phyloP scores from a whole-genome alignment of 2,888 invertebrate genomes.

The Pheosia gnoma region DNA sequence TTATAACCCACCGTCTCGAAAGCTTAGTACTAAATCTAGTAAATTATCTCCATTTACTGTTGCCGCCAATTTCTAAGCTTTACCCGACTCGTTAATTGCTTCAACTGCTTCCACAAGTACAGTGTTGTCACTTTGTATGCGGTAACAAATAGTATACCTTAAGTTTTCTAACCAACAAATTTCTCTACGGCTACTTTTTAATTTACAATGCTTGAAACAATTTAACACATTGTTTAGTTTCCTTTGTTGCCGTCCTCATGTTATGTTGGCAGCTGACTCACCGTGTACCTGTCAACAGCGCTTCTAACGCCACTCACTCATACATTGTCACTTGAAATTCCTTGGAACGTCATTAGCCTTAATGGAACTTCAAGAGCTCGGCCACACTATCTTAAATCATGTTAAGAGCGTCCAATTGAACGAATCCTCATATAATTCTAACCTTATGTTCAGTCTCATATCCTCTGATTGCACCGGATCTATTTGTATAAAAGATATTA shows the following conservation, averaged over 20 bases:
- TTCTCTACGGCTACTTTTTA: conserved; percentile 14
- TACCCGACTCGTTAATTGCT: conserved; percentile 49
- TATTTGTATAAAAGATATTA: conserved; percentile 40
- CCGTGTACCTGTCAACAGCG: conserved; percentile 73
- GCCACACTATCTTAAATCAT: conserved; percentile 58
- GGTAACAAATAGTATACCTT: conserved; percentile 25
- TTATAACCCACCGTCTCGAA: conserved; percentile 59
- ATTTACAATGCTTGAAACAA: conserved; percentile 22
- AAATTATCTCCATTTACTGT: conserved; percentile 57
- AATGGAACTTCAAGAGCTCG: conserved; percentile 69
- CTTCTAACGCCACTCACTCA: conserved; percentile 70
- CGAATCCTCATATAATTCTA: conserved; percentile 46
- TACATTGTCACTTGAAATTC: conserved; percentile 67
- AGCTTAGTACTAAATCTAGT: conserved; percentile 55
- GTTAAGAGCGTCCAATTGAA: conserved; percentile 51
- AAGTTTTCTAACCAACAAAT: conserved; percentile 21
- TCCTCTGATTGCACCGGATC: conserved; percentile 37
- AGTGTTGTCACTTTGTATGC: conserved; percentile 37
- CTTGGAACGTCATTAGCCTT: conserved; percentile 70
- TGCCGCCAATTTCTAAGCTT: conserved; percentile 52
- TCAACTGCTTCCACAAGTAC: conserved; percentile 39
- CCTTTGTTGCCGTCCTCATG: conserved; percentile 45
- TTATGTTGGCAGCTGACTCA: conserved; percentile 68
- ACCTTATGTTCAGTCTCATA: conserved; percentile 38
- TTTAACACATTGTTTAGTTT: conserved; percentile 37